These are phyloP conservation scores for Tenebrio molitor DNA, from an alignment of 1,140 invertebrate species.

Conservation along the genomic window DNA sequence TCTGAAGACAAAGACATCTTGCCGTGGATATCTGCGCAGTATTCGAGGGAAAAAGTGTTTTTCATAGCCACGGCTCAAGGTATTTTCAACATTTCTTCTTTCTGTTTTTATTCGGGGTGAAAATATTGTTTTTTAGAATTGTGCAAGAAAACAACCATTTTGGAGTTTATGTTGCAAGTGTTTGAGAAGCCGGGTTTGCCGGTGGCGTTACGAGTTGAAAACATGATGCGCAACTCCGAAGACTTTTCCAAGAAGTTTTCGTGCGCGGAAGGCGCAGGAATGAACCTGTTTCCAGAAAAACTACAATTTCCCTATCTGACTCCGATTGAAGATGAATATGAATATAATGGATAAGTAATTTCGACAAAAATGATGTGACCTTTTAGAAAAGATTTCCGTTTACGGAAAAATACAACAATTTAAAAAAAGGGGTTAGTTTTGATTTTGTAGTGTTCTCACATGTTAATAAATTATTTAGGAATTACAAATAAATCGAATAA, in stretches of 20 bases:
- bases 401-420: too few relatives aligned
- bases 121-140: slow-evolving; percentile 47
- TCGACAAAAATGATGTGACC: not conserved
- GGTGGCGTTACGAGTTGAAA: slow-evolving; percentile 42
- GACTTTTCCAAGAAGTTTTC: slow-evolving; percentile 45
- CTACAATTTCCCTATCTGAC: slow-evolving; percentile 49
- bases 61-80: slow-evolving; percentile 53
- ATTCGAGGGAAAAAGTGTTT: slow-evolving; percentile 46
- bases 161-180: slow-evolving; percentile 50
- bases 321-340: slow-evolving; percentile 9
- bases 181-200: slow-evolving; percentile 51
- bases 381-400: too few relatives aligned
- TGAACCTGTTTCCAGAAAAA: slow-evolving; percentile 47
- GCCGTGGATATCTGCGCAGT: slow-evolving; percentile 48
- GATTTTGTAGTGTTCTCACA: too few relatives aligned
- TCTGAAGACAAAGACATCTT: slow-evolving; percentile 18
- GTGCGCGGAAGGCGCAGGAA: slow-evolving; percentile 48
- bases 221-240: slow-evolving; percentile 48
- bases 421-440: too few relatives aligned
- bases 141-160: slow-evolving; percentile 36
- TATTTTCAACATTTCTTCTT: slow-evolving; percentile 8
- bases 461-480: too few relatives aligned
- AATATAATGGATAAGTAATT: too few relatives aligned
- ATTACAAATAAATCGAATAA: too few relatives aligned
- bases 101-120: too few relatives aligned